These are phyloP conservation scores for Adelosebastes latens DNA, from an alignment of 2,797 vertebrate genomes.

Conservation along the genomic window DNA sequence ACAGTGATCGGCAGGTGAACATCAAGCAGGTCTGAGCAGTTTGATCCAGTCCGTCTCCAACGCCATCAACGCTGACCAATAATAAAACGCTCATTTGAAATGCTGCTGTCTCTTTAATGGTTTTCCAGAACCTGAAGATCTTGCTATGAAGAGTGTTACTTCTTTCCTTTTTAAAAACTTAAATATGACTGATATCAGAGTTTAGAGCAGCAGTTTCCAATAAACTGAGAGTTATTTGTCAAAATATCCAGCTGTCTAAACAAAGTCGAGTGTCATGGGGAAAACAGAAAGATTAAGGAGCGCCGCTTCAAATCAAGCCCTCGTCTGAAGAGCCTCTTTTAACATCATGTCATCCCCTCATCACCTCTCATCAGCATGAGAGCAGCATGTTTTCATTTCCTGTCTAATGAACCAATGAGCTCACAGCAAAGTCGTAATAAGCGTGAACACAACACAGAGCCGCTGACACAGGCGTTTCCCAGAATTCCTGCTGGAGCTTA, in stretches of 20 bases:
- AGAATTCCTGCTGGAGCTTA: conserved; percentile 61
- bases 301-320: not conserved
- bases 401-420: conserved; percentile 51
- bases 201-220: not conserved
- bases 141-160: not conserved
- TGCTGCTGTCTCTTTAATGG: not conserved
- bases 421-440: conserved; percentile 43
- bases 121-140: not conserved
- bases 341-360: conserved; percentile 11
- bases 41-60: not conserved
- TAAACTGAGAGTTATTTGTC: not conserved
- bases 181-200: not conserved
- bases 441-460: conserved; percentile 4
- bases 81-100: conserved; percentile 40
- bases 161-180: not conserved
- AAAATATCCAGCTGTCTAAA: not conserved
- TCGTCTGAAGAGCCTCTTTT: conserved; percentile 16
- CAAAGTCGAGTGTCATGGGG: conserved; percentile 14
- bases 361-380: conserved; percentile 20
- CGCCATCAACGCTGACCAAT: not conserved
- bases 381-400: conserved; percentile 39
- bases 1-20: conserved; percentile 42
- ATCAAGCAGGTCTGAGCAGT: not conserved
- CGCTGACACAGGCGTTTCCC: conserved; percentile 60
- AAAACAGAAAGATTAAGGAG: conserved; percentile 19